A percentile compares a stretch with the other conserved stretches of the same genome.
Conservation (phyloP, 2,797 vertebrate species). For the Tachyglossus aculeatus region DNA sequence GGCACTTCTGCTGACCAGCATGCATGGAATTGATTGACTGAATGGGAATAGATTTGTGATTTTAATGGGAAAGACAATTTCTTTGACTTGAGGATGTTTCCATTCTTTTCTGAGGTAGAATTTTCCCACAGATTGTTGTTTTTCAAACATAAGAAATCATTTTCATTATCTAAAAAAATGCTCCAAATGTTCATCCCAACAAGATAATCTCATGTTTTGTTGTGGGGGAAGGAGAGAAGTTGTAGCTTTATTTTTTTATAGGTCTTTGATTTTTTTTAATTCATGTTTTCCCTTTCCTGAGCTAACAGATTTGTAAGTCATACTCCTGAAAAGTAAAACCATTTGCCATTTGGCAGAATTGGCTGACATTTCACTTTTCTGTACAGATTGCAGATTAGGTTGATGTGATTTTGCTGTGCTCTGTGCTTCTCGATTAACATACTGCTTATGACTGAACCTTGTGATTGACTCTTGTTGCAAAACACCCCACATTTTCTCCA, state of each 20-base stretch:
- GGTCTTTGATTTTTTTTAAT: conserved; percentile 33
- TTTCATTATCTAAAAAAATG: conserved; percentile 8
- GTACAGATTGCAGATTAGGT: conserved; percentile 77
- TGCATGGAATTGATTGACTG: too few species aligned
- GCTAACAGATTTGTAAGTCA: conserved; percentile 69
- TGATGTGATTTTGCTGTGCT: conserved; percentile 75
- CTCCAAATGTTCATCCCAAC: background rate
- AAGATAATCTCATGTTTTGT: conserved; percentile 34
- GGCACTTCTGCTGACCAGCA: too few species aligned
- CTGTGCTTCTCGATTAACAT: conserved; percentile 73
- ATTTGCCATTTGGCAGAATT: conserved; percentile 80
- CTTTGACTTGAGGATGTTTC: conserved; percentile 10
- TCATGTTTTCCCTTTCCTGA: conserved; percentile 51
- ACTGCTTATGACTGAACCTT: conserved; percentile 68
- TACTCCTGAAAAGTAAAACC: conserved; percentile 67
- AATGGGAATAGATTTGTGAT: background rate
- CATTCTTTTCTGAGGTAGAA: too few species aligned
- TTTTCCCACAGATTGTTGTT: conserved; percentile 8
- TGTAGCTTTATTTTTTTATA: background rate
- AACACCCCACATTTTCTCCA: conserved; percentile 62
- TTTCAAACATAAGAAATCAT: conserved; percentile 21
- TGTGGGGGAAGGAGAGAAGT: conserved; percentile 16
- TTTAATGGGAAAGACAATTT: background rate
- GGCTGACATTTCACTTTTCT: conserved; percentile 83
- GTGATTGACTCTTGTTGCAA: conserved; percentile 62